These are phyloP conservation scores for Zapus hudsonius DNA, from an alignment of 2,113 vertebrate species.

Conservation along the genomic window DNA sequence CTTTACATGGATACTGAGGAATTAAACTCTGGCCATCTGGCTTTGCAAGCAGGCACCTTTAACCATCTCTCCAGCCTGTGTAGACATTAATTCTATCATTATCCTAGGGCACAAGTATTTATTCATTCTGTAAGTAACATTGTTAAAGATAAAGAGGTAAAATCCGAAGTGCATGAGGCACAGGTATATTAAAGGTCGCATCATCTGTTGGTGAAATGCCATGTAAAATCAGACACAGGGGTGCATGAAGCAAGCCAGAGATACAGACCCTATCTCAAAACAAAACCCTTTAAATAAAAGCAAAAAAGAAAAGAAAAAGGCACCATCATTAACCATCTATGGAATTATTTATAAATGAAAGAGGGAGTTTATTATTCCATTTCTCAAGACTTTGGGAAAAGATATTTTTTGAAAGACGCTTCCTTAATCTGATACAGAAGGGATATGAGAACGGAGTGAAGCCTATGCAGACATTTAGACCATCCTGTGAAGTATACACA, in stretches of 20 bases:
- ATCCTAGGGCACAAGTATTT: neutral
- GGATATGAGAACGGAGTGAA: neutral
- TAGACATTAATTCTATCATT: slow-evolving; percentile 10
- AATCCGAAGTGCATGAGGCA: neutral
- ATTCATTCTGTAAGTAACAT: neutral
- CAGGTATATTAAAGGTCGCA: slow-evolving; percentile 5
- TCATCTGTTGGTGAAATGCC: no score
- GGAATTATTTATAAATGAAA: slow-evolving; percentile 6
- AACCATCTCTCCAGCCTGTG: neutral
- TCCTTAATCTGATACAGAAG: neutral
- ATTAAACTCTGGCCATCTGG: no score
- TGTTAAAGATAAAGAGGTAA: slow-evolving; percentile 50
- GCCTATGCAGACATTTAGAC: neutral
- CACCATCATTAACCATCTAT: neutral
- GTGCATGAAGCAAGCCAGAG: no score
- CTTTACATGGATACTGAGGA: no score
- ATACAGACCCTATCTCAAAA: no score
- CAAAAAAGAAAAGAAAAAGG: no score
- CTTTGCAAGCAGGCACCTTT: no score
- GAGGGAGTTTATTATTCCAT: neutral
- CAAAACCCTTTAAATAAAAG: no score
- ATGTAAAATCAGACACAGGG: no score
- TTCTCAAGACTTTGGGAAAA: neutral
- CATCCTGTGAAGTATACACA: neutral
- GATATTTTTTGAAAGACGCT: slow-evolving; percentile 9